Evolutionary conservation across 2,797 vertebrate genomes (phyloP).

Genomic region (Anniella stebbinsi): DNA sequence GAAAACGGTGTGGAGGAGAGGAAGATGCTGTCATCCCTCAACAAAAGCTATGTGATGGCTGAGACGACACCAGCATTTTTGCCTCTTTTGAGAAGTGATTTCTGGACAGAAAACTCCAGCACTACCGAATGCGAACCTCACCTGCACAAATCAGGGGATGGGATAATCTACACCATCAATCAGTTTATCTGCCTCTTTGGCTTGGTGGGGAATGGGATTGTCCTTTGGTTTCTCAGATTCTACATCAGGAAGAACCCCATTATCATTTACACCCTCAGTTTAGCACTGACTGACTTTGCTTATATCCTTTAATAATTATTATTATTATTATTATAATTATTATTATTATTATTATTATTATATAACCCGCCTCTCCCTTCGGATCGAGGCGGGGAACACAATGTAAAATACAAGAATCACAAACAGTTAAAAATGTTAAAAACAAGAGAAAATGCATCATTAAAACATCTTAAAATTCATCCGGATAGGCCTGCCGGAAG

Average conservation of each 20-base stretch:
- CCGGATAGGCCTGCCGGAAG: too few species aligned
- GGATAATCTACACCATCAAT: rapidly evolving
- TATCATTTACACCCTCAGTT: conserved; percentile 49
- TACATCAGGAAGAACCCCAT: conserved; percentile 23
- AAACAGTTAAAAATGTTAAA: too few species aligned
- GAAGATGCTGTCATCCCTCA: neutral
- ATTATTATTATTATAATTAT: too few species aligned
- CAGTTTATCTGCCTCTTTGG: conserved; percentile 27
- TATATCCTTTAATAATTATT: too few species aligned
- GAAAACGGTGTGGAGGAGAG: rapidly evolving
- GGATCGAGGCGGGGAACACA: too few species aligned
- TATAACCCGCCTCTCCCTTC: too few species aligned
- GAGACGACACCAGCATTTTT: neutral
- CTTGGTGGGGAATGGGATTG: conserved; percentile 36
- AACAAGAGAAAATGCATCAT: too few species aligned
- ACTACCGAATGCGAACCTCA: rapidly evolving
- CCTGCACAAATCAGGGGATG: rapidly evolving
- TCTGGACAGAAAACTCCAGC: neutral
- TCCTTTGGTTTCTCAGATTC: conserved; percentile 45
- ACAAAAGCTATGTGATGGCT: neutral
- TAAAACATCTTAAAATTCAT: too few species aligned
- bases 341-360: too few species aligned
- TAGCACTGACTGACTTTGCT: conserved; percentile 49
- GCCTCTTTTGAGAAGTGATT: neutral
- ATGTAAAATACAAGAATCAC: too few species aligned